A percentile compares a stretch with the other conserved stretches of the same genome.
Evolutionary conservation across 64 coral and sea anemone genomes (phyloP).

Genomic region (Montipora cactus): DNA sequence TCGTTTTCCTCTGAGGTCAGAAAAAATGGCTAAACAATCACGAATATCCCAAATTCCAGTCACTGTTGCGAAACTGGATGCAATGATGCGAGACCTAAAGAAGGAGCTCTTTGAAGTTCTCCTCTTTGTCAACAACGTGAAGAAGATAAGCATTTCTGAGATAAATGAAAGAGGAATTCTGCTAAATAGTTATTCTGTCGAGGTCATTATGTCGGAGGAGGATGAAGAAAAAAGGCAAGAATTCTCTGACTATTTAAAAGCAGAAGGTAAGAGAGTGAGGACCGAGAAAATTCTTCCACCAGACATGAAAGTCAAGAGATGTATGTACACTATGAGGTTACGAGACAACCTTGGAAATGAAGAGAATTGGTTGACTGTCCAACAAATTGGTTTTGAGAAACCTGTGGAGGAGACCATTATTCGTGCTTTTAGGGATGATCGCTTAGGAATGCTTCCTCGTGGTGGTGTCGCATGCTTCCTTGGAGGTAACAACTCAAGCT

Average conservation of each 20-base stretch:
- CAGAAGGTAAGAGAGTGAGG: conserved; percentile 9
- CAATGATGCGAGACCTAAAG: conserved; percentile 32
- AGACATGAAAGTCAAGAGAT: background rate
- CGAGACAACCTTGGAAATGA: conserved; percentile 25
- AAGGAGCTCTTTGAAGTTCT: conserved; percentile 55
- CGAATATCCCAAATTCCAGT: background rate
- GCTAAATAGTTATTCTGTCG: conserved; percentile 7
- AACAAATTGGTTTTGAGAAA: conserved; percentile 74
- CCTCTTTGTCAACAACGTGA: conserved; percentile 70
- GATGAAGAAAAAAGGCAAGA: conserved; percentile 14
- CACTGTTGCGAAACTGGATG: background rate
- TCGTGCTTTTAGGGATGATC: conserved; percentile 18
- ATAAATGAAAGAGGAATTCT: background rate
- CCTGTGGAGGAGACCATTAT: background rate
- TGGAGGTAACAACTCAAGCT: background rate
- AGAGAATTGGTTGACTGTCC: conserved; percentile 75
- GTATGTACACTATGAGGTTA: conserved; percentile 65
- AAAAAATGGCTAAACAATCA: conserved; percentile 41
- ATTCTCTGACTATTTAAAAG: conserved; percentile 49
- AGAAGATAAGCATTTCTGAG: conserved; percentile 48
- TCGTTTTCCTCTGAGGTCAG: conserved; percentile 43
- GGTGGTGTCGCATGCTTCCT: conserved; percentile 73
- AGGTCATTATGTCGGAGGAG: conserved; percentile 32
- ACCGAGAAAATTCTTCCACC: background rate
- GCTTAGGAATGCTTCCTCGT: conserved; percentile 78